These are phyloP conservation scores for Drosophila cyrtoloma DNA, from an alignment of 2,888 invertebrate genomes.

Conservation along the genomic window DNA sequence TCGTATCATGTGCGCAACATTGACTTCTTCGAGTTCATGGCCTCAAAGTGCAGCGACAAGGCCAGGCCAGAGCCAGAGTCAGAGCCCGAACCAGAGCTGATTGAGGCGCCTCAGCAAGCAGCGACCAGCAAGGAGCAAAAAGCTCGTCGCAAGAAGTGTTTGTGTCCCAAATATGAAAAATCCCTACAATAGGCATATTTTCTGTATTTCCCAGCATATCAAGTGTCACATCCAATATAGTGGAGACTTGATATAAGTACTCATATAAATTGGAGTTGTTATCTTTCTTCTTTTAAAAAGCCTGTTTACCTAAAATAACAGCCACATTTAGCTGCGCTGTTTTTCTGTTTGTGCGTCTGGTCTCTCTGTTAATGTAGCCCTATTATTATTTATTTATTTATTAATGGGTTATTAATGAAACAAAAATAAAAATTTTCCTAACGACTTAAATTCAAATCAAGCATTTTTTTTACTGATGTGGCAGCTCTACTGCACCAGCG, in stretches of 20 bases:
- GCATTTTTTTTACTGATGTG: conserved; percentile 30
- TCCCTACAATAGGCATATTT: conserved; percentile 11
- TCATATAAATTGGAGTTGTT: neutral
- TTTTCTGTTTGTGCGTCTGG: neutral
- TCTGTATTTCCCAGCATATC: neutral
- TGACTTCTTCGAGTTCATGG: conserved; percentile 79
- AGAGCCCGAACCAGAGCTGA: neutral
- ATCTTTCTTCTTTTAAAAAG: no score
- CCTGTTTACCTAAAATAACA: neutral
- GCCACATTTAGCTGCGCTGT: neutral
- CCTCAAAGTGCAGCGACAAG: conserved; percentile 62
- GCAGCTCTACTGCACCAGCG: conserved; percentile 1
- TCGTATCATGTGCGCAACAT: conserved; percentile 67
- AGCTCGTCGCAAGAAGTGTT: conserved; percentile 50
- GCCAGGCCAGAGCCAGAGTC: conserved; percentile 9
- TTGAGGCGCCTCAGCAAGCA: neutral
- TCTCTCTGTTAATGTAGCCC: neutral
- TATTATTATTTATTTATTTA: conserved; percentile 22
- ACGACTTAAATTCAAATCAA: neutral
- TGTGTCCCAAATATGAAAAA: conserved; percentile 62
- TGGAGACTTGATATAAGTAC: neutral
- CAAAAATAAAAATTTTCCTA: neutral
- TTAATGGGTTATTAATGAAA: conserved; percentile 12
- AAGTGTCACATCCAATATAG: neutral
- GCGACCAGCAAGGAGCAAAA: conserved; percentile 13